These are phyloP conservation scores for Charanyca ferruginea DNA, from an alignment of 2,888 invertebrate genomes.

Conservation along the genomic window DNA sequence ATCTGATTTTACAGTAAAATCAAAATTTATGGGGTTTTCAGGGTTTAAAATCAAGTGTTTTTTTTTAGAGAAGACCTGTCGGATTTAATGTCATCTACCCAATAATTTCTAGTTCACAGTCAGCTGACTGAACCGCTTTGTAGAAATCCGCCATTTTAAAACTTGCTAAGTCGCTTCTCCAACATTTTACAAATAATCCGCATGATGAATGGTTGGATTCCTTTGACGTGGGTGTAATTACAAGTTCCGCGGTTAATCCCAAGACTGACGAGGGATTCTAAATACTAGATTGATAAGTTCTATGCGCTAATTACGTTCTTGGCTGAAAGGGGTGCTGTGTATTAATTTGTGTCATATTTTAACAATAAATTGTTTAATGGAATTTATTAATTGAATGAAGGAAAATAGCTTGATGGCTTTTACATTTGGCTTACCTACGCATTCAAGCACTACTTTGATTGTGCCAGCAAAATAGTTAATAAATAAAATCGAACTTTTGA, in stretches of 20 bases:
- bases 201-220: constrained; percentile 43
- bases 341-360: constrained; percentile 10
- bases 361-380: not conserved
- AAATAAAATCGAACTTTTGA: no score
- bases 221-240: constrained; percentile 47
- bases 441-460: not conserved
- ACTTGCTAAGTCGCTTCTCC: not conserved
- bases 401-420: not conserved
- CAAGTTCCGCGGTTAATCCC: constrained; percentile 40
- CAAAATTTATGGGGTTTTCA: no score
- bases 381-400: not conserved
- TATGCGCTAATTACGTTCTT: constrained; percentile 27
- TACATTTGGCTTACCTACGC: not conserved
- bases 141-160: constrained; percentile 11
- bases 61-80: no score
- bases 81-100: no score
- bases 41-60: no score
- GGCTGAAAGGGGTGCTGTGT: not conserved
- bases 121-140: not conserved
- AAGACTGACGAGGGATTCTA: constrained; percentile 23
- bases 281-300: constrained; percentile 48
- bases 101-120: not conserved
- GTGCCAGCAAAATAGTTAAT: not conserved
- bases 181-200: constrained; percentile 41
- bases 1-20: no score